Conservation (phyloP, 1,140 invertebrate genomes). For the Cotesia glomerata region DNA sequence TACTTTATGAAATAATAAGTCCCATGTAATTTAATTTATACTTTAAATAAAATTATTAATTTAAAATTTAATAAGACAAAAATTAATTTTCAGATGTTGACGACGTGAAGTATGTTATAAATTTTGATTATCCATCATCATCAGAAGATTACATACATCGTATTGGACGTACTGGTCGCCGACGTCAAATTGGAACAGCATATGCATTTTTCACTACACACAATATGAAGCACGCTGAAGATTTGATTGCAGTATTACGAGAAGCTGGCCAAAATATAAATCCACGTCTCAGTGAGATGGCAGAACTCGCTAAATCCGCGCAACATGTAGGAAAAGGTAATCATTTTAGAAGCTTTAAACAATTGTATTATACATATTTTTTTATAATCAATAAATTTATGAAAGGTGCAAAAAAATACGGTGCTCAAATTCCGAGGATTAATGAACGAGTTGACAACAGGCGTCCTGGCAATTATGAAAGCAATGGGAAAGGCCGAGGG, state of each 20-base stretch:
- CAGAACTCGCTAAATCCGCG: conserved; percentile 56
- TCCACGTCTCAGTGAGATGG: conserved; percentile 66
- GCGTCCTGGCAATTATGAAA: conserved; percentile 38
- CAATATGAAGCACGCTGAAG: conserved; percentile 73
- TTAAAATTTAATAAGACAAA: background rate
- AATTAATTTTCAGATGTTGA: conserved; percentile 72
- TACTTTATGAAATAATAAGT: too few species aligned
- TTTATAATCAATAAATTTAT: conserved; percentile 9
- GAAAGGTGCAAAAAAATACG: conserved; percentile 50
- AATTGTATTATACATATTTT: conserved; percentile 12
- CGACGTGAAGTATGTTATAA: conserved; percentile 87
- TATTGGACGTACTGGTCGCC: conserved; percentile 81
- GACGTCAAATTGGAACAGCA: conserved; percentile 75
- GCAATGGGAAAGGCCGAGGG: conserved; percentile 35
- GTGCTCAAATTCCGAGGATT: conserved; percentile 30
- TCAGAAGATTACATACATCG: conserved; percentile 87
- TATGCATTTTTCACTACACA: conserved; percentile 83
- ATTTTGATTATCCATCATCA: conserved; percentile 83
- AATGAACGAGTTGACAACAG: conserved; percentile 42
- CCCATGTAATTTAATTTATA: background rate
- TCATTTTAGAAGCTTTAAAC: conserved; percentile 3
- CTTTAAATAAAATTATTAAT: background rate
- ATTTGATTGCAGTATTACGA: conserved; percentile 73
- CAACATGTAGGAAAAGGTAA: conserved; percentile 52
- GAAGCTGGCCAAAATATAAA: conserved; percentile 76